Evolutionary conservation across 2,888 invertebrate genomes (phyloP).

Genomic region (Ectemnius cavifrons): DNA sequence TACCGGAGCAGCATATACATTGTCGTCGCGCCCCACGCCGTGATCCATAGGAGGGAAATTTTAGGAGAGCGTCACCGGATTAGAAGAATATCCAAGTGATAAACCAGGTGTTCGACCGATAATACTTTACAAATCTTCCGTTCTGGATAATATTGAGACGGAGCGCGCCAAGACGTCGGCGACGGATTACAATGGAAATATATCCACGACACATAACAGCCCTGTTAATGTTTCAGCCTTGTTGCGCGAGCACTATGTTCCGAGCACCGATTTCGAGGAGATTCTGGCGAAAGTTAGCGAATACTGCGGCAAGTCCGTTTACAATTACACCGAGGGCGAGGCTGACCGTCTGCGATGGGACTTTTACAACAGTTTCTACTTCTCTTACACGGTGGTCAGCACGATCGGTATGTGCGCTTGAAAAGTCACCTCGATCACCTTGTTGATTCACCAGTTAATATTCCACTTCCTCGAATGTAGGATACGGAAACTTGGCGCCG

Average conservation of each 20-base stretch:
- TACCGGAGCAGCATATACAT: neutral
- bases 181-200: neutral
- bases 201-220: neutral
- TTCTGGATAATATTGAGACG: neutral
- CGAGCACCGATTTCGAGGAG: slow-evolving; percentile 80
- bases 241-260: slow-evolving; percentile 81
- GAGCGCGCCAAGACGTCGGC: neutral
- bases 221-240: slow-evolving; percentile 80
- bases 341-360: slow-evolving; percentile 87
- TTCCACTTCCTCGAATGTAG: slow-evolving; percentile 76
- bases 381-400: slow-evolving; percentile 93
- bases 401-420: slow-evolving; percentile 86
- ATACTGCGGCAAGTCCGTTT: slow-evolving; percentile 88
- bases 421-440: neutral
- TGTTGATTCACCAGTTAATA: neutral
- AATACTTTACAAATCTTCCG: neutral
- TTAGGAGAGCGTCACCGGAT: slow-evolving; percentile 15
- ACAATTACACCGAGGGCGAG: slow-evolving; percentile 82
- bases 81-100: neutral
- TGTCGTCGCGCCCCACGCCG: neutral
- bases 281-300: slow-evolving; percentile 83
- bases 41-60: slow-evolving; percentile 12
- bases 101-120: neutral
- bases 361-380: slow-evolving; percentile 94
- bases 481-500: slow-evolving; percentile 94